Percentiles rank a stretch among this genome's conserved stretches.
Conservation (phyloP, 2,888 invertebrate genomes). For the Ligdia adustata region DNA sequence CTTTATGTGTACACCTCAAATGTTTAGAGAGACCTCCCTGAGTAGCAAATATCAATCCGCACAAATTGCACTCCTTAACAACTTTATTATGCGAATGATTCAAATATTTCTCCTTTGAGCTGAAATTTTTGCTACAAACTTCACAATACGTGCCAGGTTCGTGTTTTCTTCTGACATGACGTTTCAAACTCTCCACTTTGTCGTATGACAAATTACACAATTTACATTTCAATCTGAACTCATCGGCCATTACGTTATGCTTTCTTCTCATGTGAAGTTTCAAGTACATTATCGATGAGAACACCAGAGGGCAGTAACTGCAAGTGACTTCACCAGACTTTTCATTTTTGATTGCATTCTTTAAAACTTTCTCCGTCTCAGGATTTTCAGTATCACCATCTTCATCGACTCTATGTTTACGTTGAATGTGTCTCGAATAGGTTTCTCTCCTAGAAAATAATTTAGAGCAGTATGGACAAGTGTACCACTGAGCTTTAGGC, state of each 20-base stretch:
- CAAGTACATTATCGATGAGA: slow-evolving; percentile 66
- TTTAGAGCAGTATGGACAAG: slow-evolving; percentile 71
- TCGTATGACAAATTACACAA: slow-evolving; percentile 75
- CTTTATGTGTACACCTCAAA: slow-evolving; percentile 67
- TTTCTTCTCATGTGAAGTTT: slow-evolving; percentile 75
- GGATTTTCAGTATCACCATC: slow-evolving; percentile 41
- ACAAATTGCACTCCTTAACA: slow-evolving; percentile 66
- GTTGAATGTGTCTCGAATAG: slow-evolving; percentile 70
- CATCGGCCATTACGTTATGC: slow-evolving; percentile 67
- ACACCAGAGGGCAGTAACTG: slow-evolving; percentile 67
- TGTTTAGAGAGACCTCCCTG: slow-evolving; percentile 71
- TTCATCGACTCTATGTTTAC: slow-evolving; percentile 64
- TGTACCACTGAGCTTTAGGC: slow-evolving; percentile 58
- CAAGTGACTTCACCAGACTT: slow-evolving; percentile 69
- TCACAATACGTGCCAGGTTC: slow-evolving; percentile 64
- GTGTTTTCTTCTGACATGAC: slow-evolving; percentile 72
- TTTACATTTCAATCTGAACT: slow-evolving; percentile 70
- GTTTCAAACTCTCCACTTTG: slow-evolving; percentile 73
- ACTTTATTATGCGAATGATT: slow-evolving; percentile 67
- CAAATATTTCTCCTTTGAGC: slow-evolving; percentile 60
- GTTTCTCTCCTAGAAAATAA: slow-evolving; percentile 70
- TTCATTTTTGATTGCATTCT: slow-evolving; percentile 44
- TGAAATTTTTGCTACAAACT: slow-evolving; percentile 70
- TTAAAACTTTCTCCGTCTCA: slow-evolving; percentile 38
- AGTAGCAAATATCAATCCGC: slow-evolving; percentile 69